phyloP scores from a whole-genome alignment of 2,888 invertebrate species.

The Sinohyriopsis cumingii region DNA sequence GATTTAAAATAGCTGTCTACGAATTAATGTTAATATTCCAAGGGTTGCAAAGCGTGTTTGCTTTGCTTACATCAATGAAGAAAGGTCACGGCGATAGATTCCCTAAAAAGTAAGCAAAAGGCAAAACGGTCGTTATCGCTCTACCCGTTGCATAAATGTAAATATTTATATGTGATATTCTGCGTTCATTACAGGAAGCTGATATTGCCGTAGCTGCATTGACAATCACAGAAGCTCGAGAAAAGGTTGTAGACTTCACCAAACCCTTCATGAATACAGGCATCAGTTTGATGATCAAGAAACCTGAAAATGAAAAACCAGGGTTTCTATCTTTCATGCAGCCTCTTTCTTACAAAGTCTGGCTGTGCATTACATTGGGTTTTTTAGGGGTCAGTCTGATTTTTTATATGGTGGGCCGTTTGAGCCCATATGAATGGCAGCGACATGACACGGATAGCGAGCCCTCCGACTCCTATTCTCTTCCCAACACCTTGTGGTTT shows the following conservation, averaged over 20 bases:
- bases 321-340: conserved; percentile 98
- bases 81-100: no score
- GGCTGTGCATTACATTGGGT: conserved; percentile 89
- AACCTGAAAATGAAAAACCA: conserved; percentile 92
- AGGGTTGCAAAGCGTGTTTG: no score
- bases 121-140: no score
- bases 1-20: no score
- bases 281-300: conserved; percentile 95
- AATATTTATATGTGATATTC: no score
- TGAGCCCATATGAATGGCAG: conserved; percentile 98
- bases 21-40: no score
- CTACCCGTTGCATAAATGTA: neutral
- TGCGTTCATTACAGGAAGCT: conserved; percentile 79
- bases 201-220: conserved; percentile 96
- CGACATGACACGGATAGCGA: conserved; percentile 43
- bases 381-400: conserved; percentile 98
- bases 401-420: conserved; percentile 95
- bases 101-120: no score
- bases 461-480: conserved; percentile 80
- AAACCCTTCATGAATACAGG: conserved; percentile 98
- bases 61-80: no score
- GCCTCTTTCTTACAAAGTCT: conserved; percentile 96
- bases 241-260: conserved; percentile 95
- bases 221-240: conserved; percentile 93
- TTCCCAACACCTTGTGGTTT: conserved; percentile 98